Evolutionary conservation across 2,888 invertebrate genomes (phyloP).

Genomic region (Ariolimax columbianus): DNA sequence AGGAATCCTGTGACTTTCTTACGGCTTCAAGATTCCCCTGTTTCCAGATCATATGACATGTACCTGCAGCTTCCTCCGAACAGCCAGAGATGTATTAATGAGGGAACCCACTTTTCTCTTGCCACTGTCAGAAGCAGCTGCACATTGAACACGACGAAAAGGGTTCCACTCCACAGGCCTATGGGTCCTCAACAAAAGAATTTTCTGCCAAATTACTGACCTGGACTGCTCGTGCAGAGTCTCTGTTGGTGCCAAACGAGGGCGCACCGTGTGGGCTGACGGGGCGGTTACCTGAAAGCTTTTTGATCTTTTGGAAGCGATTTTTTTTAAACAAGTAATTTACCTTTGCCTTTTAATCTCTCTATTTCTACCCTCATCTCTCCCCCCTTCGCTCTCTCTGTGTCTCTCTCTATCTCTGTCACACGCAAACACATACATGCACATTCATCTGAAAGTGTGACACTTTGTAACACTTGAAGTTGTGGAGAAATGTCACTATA

Average conservation of each 20-base stretch:
- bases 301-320: slow-evolving; percentile 5
- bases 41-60: slow-evolving; percentile 17
- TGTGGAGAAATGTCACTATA: not conserved
- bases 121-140: not conserved
- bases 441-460: not conserved
- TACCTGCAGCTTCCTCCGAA: not conserved
- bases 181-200: not conserved
- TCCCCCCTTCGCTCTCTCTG: no score
- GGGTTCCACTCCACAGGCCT: not conserved
- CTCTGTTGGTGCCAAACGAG: not conserved
- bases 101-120: slow-evolving; percentile 5
- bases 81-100: not conserved
- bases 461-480: not conserved
- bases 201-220: slow-evolving; percentile 15
- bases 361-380: no score
- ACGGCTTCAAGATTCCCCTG: not conserved
- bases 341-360: not conserved
- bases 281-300: not conserved
- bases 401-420: no score
- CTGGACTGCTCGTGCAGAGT: not conserved
- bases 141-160: not conserved
- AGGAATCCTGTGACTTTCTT: not conserved
- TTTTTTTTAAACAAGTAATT: not conserved
- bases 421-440: not conserved
- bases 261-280: not conserved